Evolutionary conservation across 2,113 vertebrate species (phyloP).

Genomic region (Larimichthys crocea): DNA sequence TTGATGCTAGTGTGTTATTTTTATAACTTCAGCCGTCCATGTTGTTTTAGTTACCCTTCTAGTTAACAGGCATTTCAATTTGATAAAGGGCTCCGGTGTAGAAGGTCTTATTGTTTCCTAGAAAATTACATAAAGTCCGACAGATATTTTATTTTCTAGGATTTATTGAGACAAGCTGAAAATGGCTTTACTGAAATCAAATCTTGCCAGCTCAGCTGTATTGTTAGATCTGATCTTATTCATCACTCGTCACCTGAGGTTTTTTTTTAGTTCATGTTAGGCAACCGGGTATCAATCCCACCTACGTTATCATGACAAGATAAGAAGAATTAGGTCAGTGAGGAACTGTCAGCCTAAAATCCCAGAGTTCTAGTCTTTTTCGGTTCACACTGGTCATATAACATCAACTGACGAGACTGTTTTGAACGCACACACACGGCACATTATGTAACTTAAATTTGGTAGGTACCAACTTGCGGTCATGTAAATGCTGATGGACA

Average conservation of each 20-base stretch:
- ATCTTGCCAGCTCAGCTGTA: neutral
- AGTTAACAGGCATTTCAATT: neutral
- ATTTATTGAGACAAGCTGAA: neutral
- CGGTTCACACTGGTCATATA: constrained; percentile 75
- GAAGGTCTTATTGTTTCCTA: neutral
- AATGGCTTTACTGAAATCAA: neutral
- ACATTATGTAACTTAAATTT: constrained; percentile 70
- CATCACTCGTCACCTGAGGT: constrained; percentile 1
- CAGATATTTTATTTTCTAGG: neutral
- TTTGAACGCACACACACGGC: constrained; percentile 69
- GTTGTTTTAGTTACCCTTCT: neutral
- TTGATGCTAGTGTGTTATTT: neutral
- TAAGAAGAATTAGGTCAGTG: constrained; percentile 70
- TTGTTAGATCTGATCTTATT: neutral
- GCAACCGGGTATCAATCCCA: constrained; percentile 44
- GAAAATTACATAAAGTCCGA: neutral
- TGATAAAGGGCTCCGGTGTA: neutral
- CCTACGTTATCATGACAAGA: constrained; percentile 55
- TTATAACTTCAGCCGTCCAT: neutral
- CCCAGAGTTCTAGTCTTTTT: constrained; percentile 63
- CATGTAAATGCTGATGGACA: constrained; percentile 20
- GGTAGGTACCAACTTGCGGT: constrained; percentile 50
- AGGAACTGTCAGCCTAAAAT: constrained; percentile 64
- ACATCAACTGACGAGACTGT: constrained; percentile 74
- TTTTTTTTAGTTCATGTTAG: constrained; percentile 28